phyloP scores from a whole-genome alignment of 2,888 invertebrate species.

The Leptopilina drosophilae region DNA sequence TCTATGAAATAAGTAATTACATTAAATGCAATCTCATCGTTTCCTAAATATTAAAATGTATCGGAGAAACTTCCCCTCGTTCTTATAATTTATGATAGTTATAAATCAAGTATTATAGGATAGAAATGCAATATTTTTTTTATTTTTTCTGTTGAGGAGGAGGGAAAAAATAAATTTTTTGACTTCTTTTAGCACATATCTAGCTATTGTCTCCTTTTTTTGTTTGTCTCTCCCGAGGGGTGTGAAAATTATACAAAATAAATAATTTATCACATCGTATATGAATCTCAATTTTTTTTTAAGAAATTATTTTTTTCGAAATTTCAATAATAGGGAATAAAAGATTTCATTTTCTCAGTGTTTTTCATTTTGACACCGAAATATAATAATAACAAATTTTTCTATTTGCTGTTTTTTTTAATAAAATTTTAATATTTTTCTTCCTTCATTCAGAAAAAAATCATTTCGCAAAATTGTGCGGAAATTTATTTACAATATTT shows the following conservation, averaged over 20 bases:
- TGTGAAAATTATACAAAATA: not conserved
- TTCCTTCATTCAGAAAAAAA: too few relatives aligned
- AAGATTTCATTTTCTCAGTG: too few relatives aligned
- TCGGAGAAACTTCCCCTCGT: not conserved
- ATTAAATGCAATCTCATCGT: not conserved
- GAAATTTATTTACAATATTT: too few relatives aligned
- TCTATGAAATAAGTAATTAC: not conserved
- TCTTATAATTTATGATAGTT: not conserved
- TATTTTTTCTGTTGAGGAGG: not conserved
- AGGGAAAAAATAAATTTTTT: too few relatives aligned
- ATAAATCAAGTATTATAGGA: not conserved
- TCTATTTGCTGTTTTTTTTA: too few relatives aligned
- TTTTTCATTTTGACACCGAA: too few relatives aligned
- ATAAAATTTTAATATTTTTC: too few relatives aligned
- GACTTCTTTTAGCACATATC: not conserved
- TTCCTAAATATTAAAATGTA: conserved; percentile 1
- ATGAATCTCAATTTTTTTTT: not conserved
- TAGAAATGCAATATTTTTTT: not conserved
- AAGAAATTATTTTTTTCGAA: not conserved
- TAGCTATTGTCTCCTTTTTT: not conserved
- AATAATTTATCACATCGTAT: not conserved
- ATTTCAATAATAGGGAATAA: not conserved
- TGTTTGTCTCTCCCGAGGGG: not conserved
- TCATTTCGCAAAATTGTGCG: too few relatives aligned
- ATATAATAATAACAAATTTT: too few relatives aligned